Base-by-base conservation (phyloP, 2,888 invertebrate genomes). In the Agrilus biguttatus region DNA sequence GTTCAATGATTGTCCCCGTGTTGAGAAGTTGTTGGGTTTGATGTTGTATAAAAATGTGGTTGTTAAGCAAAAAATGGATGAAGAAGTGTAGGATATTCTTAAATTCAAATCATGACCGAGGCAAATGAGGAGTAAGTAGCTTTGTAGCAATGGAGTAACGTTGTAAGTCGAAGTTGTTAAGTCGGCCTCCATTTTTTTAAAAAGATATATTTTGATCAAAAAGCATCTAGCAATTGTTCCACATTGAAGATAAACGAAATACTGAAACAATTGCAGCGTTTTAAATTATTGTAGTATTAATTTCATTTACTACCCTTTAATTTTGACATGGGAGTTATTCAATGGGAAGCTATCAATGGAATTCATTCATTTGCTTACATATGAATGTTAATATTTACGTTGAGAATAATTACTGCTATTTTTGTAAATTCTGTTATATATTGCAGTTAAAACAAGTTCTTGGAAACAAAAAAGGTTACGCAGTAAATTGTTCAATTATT, bases 31-130 rank as follows among this genome's bases (percentile, higher is more conserved):
- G 10, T 28, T 62, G 57, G 61, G 55, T 63, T 65, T 65, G 62
- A 65, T 65, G 65, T 64, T 60, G 62, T 61, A 58, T 58, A 60
- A 65, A 63, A 62, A 65, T 65, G 65, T 59, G 62, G 63, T 60
- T 62, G 55, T 58, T 53, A 60, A 57, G 56, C 58, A 60, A 45
- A 42, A 44, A 45, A 47, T 43, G 41, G 42, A 43, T 47, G 44
- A 45, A 39, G 44, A 46, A 41, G 48, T 47, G 47, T 53, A 53
- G 53, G 49, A 47, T 51, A 47, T 50, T 47, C 46, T 47, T 49
- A 45, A 43, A 48, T 47, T 51, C 52, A 40, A 52, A 53, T 40
- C 52, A 53, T 53, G 53, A 53, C 53, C 52, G 53, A 53, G 48
- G 47, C 49, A 45, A 47, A 47, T 53, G 53, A 53, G 50, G 53